Conservation (phyloP, 2,797 vertebrate species). For the Nasua narica region DNA sequence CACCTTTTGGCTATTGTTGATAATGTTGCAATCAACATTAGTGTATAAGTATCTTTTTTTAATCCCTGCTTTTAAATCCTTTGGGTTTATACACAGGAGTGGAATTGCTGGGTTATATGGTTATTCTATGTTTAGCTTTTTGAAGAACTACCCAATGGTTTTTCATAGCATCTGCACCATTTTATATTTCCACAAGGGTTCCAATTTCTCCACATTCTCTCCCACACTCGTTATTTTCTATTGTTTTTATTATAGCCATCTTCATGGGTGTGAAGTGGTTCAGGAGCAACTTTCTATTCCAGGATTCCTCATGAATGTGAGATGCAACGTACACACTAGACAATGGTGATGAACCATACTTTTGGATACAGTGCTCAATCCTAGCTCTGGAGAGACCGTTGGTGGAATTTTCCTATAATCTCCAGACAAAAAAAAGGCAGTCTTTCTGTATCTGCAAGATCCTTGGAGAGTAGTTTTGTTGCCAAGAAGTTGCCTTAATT, state of each 20-base stretch:
- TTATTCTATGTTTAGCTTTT: constrained; percentile 28
- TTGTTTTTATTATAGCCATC: neutral
- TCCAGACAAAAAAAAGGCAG: neutral
- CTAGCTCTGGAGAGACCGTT: constrained; percentile 5
- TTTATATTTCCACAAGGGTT: neutral
- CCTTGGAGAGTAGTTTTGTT: constrained; percentile 23
- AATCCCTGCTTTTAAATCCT: neutral
- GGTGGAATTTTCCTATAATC: constrained; percentile 26
- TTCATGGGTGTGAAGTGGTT: neutral
- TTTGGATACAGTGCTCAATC: neutral
- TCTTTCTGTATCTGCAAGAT: neutral
- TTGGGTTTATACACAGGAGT: neutral
- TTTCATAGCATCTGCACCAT: neutral
- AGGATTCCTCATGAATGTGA: neutral
- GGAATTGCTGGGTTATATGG: neutral
- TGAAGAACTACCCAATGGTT: neutral
- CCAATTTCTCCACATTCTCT: neutral
- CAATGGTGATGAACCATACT: neutral
- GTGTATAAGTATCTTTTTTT: neutral
- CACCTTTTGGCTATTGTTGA: neutral
- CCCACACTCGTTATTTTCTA: neutral
- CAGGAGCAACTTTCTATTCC: neutral
- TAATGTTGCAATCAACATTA: constrained; percentile 1
- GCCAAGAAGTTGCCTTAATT: constrained; percentile 33
- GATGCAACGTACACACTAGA: neutral